Percentiles rank a stretch among this genome's conserved stretches.
These are phyloP conservation scores for Andrena trimmerana DNA, from an alignment of 2,888 invertebrate species.

Conservation along the genomic window DNA sequence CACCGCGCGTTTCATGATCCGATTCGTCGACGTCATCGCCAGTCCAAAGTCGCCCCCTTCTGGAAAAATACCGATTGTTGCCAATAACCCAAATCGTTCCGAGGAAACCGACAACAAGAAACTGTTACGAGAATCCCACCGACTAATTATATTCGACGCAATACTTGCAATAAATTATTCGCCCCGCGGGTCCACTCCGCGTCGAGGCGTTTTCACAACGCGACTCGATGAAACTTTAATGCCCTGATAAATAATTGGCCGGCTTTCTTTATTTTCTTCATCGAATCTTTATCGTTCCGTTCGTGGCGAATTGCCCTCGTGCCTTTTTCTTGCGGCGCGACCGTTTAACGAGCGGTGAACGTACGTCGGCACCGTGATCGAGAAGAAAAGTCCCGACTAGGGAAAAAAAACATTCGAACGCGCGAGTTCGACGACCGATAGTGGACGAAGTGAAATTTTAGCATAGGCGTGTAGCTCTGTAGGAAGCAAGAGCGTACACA, in stretches of 20 bases:
- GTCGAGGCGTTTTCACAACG: neutral
- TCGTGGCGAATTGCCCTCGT: neutral
- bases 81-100: too few species aligned
- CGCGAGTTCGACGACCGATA: constrained; percentile 5
- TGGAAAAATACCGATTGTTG: too few species aligned
- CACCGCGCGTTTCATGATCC: too few species aligned
- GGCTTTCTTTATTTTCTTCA: neutral
- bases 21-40: too few species aligned
- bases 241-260: neutral
- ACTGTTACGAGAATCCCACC: neutral
- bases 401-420: neutral
- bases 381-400: neutral
- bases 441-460: neutral
- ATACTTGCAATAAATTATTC: neutral
- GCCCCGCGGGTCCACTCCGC: neutral
- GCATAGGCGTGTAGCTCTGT: constrained; percentile 52
- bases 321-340: neutral
- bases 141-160: too few species aligned
- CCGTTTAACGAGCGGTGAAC: neutral
- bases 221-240: constrained; percentile 8
- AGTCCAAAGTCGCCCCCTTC: too few species aligned
- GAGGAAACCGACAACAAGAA: constrained; percentile 3
- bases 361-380: neutral
- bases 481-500: constrained; percentile 64
- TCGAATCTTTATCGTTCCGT: constrained; percentile 5